Conservation (phyloP, 2,113 vertebrate genomes). For the Hemichromis elongatus region DNA sequence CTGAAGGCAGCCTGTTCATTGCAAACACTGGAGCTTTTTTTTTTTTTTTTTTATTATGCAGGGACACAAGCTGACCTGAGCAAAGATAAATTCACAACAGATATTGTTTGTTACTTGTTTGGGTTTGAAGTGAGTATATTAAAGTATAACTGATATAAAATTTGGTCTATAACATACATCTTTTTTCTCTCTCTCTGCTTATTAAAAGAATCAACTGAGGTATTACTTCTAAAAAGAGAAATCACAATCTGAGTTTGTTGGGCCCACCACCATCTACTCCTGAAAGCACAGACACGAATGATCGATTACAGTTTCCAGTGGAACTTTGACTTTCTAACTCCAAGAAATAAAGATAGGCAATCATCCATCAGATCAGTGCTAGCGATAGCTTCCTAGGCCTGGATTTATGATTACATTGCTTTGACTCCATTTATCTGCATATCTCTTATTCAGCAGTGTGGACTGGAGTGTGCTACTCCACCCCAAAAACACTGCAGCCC, state of each 20-base stretch:
- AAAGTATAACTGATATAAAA: background rate
- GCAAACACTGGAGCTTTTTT: background rate
- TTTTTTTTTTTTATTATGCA: background rate
- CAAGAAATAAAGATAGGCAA: conserved; percentile 26
- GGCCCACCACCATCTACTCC: background rate
- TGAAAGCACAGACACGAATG: background rate
- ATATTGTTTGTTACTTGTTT: background rate
- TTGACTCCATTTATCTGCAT: conserved; percentile 51
- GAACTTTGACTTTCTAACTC: conserved; percentile 38
- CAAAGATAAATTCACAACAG: background rate
- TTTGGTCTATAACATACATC: background rate
- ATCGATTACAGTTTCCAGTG: conserved; percentile 3
- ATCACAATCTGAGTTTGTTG: background rate
- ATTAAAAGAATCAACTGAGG: background rate
- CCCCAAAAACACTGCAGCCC: conserved; percentile 12
- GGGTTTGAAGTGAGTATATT: background rate
- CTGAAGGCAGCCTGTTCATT: background rate
- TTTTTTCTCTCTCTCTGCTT: background rate
- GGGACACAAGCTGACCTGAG: background rate
- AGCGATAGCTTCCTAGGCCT: conserved; percentile 1
- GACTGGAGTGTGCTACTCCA: background rate
- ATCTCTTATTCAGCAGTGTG: conserved; percentile 47
- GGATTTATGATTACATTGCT: conserved; percentile 37
- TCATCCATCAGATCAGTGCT: conserved; percentile 29
- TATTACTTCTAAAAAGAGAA: background rate